phyloP scores from a whole-genome alignment of 2,888 invertebrate species.

The Gisinianus flammeolus region DNA sequence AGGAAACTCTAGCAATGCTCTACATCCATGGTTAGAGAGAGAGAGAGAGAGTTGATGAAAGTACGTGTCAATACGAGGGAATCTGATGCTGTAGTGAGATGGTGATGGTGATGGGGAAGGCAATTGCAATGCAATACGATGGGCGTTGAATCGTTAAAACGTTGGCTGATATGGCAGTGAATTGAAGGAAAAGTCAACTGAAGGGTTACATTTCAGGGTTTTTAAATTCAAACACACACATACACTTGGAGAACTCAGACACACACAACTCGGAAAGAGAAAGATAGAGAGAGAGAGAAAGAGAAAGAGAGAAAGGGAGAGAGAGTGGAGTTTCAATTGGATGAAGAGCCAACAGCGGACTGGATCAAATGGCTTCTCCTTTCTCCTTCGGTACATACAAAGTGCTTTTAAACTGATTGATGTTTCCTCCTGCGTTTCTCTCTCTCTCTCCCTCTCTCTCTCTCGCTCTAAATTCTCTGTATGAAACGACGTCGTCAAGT shows the following conservation, averaged over 20 bases:
- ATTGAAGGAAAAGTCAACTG: not conserved
- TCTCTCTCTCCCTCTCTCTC: not conserved
- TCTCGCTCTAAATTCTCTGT: no score
- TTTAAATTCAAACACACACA: not conserved
- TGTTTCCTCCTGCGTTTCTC: not conserved
- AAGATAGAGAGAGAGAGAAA: not conserved
- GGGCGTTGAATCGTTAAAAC: conserved; percentile 22
- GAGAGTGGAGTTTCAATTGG: no score
- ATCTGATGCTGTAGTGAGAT: not conserved
- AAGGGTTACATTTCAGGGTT: not conserved
- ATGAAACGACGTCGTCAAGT: no score
- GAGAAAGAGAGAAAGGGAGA: not conserved
- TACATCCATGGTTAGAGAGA: no score
- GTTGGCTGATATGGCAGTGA: not conserved
- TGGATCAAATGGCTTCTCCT: no score
- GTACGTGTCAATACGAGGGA: not conserved
- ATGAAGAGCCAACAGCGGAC: no score
- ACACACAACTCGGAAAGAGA: not conserved
- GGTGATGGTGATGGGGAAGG: not conserved
- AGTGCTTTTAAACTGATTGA: conserved; percentile 27
- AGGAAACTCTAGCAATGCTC: conserved; percentile 5
- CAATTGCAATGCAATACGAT: conserved; percentile 13
- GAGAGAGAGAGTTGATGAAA: conserved; percentile 1
- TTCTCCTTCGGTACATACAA: no score
- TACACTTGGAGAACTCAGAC: not conserved